Percentiles rank a stretch among this genome's conserved stretches.
phyloP scores from a whole-genome alignment of 2,113 vertebrate species.

The Tenebrosternarchus preto region DNA sequence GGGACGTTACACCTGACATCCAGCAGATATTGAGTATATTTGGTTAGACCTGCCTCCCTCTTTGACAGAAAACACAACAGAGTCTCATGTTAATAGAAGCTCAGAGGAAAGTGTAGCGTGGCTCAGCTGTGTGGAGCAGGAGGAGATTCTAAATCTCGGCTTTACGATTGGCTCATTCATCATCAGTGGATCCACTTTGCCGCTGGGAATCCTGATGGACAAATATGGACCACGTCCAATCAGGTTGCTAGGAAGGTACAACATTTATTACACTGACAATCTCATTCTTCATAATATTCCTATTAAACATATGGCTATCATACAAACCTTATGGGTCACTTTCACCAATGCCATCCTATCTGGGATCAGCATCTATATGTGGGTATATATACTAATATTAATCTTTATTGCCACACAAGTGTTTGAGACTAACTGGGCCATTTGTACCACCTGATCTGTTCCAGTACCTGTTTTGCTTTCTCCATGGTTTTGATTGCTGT shows the following conservation, averaged over 20 bases:
- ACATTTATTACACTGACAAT: neutral
- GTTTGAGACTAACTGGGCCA: neutral
- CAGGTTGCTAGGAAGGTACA: constrained; percentile 83
- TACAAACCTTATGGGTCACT: neutral
- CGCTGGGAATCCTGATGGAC: constrained; percentile 75
- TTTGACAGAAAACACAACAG: constrained; percentile 59
- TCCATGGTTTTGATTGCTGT: constrained; percentile 82
- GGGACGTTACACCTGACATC: neutral
- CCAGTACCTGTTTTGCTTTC: constrained; percentile 78
- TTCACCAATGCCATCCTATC: too few species aligned
- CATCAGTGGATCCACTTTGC: constrained; percentile 83
- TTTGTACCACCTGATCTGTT: neutral
- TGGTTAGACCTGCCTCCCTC: neutral
- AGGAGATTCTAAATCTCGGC: constrained; percentile 83
- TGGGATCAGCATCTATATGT: too few species aligned
- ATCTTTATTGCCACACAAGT: neutral
- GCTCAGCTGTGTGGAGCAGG: constrained; percentile 79
- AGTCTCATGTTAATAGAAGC: constrained; percentile 54
- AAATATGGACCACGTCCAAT: constrained; percentile 80
- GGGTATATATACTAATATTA: too few species aligned
- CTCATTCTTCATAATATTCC: neutral
- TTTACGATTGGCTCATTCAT: constrained; percentile 89
- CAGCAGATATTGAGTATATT: neutral
- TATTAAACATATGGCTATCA: neutral
- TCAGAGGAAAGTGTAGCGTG: constrained; percentile 37